A percentile compares a stretch with the other conserved stretches of the same genome.
These are phyloP conservation scores for Chaetorhynchus papuensis DNA, from an alignment of 2,113 vertebrate genomes.

Conservation along the genomic window DNA sequence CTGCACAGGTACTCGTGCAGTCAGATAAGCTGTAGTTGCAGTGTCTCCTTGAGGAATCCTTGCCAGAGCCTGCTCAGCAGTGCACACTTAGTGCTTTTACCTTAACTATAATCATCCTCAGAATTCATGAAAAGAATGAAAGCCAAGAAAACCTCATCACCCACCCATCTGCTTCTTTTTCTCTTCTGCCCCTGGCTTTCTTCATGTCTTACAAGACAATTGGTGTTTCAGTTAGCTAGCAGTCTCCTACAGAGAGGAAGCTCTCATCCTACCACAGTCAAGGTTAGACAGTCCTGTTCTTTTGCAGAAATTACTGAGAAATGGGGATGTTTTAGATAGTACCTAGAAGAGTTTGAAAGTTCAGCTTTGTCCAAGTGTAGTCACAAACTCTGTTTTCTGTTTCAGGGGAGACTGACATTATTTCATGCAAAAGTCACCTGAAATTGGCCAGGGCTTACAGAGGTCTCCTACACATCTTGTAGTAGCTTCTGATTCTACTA, in stretches of 20 bases:
- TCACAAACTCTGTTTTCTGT: not conserved
- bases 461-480: not conserved
- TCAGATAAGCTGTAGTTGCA: not conserved
- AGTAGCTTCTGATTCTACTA: not conserved
- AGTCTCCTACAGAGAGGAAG: not conserved
- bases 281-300: not conserved
- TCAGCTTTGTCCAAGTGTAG: not conserved
- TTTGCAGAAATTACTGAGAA: not conserved
- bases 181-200: not conserved
- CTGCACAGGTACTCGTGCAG: not conserved
- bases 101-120: not conserved
- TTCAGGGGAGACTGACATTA: not conserved
- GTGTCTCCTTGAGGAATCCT: constrained; percentile 1
- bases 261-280: not conserved
- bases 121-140: not conserved
- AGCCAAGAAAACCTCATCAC: not conserved
- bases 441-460: not conserved
- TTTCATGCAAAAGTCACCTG: not conserved
- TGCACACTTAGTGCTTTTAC: not conserved
- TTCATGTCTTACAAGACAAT: not conserved
- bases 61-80: constrained; percentile 12
- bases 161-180: not conserved
- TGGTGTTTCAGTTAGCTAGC: not conserved
- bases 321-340: not conserved
- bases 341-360: not conserved